These are phyloP conservation scores for Geotrupes spiniger DNA, from an alignment of 2,888 invertebrate species.

Conservation along the genomic window DNA sequence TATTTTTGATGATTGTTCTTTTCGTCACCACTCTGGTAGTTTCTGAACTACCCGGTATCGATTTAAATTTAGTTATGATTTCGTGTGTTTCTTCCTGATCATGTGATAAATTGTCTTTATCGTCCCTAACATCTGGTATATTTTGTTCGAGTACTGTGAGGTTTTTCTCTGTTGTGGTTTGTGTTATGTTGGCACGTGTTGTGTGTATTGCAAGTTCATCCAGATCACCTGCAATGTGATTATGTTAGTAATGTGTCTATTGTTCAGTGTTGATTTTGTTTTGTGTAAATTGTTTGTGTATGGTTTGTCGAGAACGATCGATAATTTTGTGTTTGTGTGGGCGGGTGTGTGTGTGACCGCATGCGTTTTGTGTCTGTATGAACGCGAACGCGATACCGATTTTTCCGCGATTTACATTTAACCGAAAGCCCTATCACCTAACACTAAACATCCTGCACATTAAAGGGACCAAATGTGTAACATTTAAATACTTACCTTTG, in stretches of 20 bases:
- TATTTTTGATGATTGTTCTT: conserved; percentile 55
- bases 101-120: conserved; percentile 37
- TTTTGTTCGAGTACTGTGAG: conserved; percentile 43
- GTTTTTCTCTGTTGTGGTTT: conserved; percentile 36
- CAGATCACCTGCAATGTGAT: conserved; percentile 46
- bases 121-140: conserved; percentile 41
- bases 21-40: conserved; percentile 58
- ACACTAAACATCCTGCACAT: conserved; percentile 13
- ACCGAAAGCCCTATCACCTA: conserved; percentile 15
- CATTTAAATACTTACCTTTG: conserved; percentile 51
- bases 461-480: conserved; percentile 17
- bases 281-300: conserved; percentile 15
- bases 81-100: conserved; percentile 56
- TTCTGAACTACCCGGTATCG: conserved; percentile 54
- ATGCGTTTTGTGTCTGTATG: background rate
- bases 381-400: conserved; percentile 5
- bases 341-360: conserved; percentile 16
- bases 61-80: conserved; percentile 60
- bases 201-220: conserved; percentile 47
- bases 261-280: conserved; percentile 11
- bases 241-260: conserved; percentile 19
- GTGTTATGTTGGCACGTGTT: conserved; percentile 47
- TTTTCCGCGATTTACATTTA: background rate
- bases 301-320: conserved; percentile 16
- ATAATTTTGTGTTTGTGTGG: conserved; percentile 12